phyloP scores from a whole-genome alignment of 2,113 vertebrate species.

The Antechinus stuartii region DNA sequence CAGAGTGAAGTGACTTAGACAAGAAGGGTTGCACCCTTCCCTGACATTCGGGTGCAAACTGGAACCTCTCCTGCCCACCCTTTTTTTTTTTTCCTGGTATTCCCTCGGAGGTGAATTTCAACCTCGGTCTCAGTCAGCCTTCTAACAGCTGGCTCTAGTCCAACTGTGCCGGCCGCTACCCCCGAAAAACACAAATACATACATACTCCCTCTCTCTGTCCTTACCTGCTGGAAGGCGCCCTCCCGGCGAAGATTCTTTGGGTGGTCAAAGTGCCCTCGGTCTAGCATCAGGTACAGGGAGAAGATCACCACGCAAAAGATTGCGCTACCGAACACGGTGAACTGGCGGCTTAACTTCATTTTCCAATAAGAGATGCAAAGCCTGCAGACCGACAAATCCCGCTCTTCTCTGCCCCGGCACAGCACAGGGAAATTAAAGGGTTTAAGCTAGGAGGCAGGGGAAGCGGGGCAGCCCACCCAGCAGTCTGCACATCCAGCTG shows the following conservation, averaged over 20 bases:
- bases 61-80: background rate
- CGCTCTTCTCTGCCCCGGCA: background rate
- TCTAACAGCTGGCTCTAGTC: background rate
- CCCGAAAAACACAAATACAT: background rate
- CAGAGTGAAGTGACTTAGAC: background rate
- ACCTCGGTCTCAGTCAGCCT: background rate
- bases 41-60: too few species aligned
- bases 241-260: slow-evolving; percentile 81
- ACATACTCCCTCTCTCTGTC: background rate
- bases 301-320: slow-evolving; percentile 91
- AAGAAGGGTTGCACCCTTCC: background rate
- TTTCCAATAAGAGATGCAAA: slow-evolving; percentile 47
- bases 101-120: background rate
- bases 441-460: background rate
- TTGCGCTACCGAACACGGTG: slow-evolving; percentile 89
- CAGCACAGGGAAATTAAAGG: background rate
- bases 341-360: slow-evolving; percentile 92
- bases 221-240: slow-evolving; percentile 86
- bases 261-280: slow-evolving; percentile 88
- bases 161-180: background rate
- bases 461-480: background rate
- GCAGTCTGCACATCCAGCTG: background rate
- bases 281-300: slow-evolving; percentile 92
- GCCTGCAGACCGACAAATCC: background rate
- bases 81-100: too few species aligned